These are phyloP conservation scores for Adelges cooleyi DNA, from an alignment of 1,140 invertebrate genomes.

Conservation along the genomic window DNA sequence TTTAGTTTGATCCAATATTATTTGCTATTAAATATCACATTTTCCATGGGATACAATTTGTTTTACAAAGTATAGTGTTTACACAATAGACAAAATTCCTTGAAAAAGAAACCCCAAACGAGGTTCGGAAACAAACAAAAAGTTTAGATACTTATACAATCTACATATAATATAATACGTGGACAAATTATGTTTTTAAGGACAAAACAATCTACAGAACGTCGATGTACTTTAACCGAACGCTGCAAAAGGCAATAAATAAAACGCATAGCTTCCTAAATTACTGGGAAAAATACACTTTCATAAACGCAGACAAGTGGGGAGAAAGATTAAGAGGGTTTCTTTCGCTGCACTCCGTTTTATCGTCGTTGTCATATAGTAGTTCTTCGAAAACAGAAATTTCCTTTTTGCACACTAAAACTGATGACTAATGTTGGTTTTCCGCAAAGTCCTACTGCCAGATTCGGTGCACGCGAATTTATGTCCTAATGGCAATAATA, in stretches of 20 bases:
- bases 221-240: neutral
- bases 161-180: no score
- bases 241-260: constrained; percentile 3
- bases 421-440: no score
- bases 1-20: no score
- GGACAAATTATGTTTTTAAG: no score
- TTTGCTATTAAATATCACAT: no score
- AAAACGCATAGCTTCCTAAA: constrained; percentile 9
- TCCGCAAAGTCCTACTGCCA: neutral
- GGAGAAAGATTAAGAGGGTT: neutral
- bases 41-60: no score
- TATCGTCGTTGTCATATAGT: neutral
- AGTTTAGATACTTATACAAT: no score
- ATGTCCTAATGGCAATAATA: neutral
- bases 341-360: neutral
- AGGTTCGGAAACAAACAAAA: no score
- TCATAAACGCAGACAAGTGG: neutral
- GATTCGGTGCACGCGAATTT: neutral
- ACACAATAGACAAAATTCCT: no score
- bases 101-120: no score
- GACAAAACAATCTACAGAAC: neutral
- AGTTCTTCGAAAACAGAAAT: neutral
- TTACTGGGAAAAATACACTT: constrained; percentile 4
- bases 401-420: neutral
- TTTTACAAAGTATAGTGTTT: no score